Base-by-base conservation (phyloP, 2,113 vertebrate genomes). In the Spermophilus dauricus region DNA sequence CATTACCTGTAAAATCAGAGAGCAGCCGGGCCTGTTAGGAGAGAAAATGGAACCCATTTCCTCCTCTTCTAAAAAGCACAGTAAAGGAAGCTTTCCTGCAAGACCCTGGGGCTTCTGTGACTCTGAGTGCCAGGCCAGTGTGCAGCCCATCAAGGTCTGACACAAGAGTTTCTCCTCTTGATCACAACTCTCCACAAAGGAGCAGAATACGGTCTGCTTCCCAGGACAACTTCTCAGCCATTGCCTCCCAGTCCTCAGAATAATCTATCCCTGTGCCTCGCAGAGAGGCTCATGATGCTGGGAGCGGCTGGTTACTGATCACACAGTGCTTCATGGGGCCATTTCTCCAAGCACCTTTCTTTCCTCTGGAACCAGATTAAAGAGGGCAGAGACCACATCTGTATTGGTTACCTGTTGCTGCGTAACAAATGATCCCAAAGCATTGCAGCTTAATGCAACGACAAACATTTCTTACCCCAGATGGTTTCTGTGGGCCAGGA, bases 21-120 rank as follows among this genome's bases (percentile, higher is more conserved):
- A 13, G 82, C 0, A 5, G 17, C 37, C 6, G 0, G 72, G 14
- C 51, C 86, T 2, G 0, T 0, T 77, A 80, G 14, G 61, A 88
- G 75, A 95, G 96, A 82, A 82, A 51, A 85, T 37, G 84, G 63
- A 95, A 69, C 82, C 61, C 63, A 70, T 90, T 95, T 63, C 1
- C 39, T 56, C 63, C 63, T 89, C 26, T 89, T 96, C 86, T 86
- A 94, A 96, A 53, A 96, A 89, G 56, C 88, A 61, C 28, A 51
- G 88, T 45, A 30, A 86, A 89, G 51, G 32, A 42, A n/a, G 9
- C 16, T 18, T 91, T 93, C 89, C 80, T 39, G n/a, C 26, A 75
- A 75, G 77, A 34, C 45, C 22, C 84, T 6, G 45, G 61, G 72
- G 78, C 56, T 63, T 87, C n/a, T 82, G 67, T 30, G 26, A 69